phyloP scores from a whole-genome alignment of 2,113 vertebrate genomes.

The Tragelaphus buxtoni region DNA sequence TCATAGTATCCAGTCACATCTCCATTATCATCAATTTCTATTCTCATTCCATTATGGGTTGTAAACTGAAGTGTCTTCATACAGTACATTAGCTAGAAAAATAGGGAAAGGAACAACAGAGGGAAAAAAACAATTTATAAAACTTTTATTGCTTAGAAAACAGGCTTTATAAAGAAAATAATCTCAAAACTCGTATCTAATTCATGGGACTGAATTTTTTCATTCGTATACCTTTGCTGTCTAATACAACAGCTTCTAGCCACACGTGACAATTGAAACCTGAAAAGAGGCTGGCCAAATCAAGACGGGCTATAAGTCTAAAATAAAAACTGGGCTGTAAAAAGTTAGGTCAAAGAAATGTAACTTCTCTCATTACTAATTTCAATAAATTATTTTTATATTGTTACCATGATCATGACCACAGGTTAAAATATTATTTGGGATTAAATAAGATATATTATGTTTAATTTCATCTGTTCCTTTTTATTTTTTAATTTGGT shows the following conservation, averaged over 20 bases:
- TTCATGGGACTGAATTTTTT: not conserved
- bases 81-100: conserved; percentile 87
- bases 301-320: not conserved
- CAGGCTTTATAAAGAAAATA: not conserved
- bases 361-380: not conserved
- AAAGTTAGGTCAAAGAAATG: not conserved
- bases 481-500: not conserved
- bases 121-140: not conserved
- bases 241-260: not conserved
- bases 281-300: not conserved
- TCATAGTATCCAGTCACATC: conserved; percentile 85
- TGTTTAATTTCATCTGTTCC: not conserved
- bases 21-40: conserved; percentile 77
- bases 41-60: conserved; percentile 77
- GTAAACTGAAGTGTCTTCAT: conserved; percentile 82
- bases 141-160: not conserved
- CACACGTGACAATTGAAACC: not conserved
- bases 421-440: not conserved
- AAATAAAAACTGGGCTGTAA: not conserved
- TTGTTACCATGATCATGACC: not conserved
- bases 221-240: not conserved
- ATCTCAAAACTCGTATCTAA: not conserved
- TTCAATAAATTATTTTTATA: not conserved
- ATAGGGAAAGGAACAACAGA: not conserved
- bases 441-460: not conserved